Evolutionary conservation across 2,888 invertebrate genomes (phyloP), one percentile per base, ranked within the genome.

Genomic region (Aphelenchoides bicaudatus): DNA sequence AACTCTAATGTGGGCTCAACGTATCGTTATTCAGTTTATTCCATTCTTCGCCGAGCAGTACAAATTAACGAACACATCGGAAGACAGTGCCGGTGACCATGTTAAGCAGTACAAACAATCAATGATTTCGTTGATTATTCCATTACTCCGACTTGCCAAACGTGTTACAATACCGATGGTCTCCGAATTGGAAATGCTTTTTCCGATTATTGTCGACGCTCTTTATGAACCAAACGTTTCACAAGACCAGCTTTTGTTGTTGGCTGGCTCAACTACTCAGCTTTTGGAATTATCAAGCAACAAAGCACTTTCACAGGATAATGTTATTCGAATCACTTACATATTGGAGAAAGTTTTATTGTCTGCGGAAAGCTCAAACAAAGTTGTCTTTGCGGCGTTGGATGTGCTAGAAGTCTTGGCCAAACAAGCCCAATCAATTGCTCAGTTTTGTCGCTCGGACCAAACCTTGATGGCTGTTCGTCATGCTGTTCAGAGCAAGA

Each of bases 21-120:
- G 62, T 54, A 19, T 65, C 13, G 38, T 65, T 23, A 50, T 53
- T 21, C 65, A 65, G 43, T 65, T 67, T 38, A 57, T 65, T 16
- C 63, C 67, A 8, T 16, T 64, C 29, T 65, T 55, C 27, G 54
- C 50, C 10, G 53, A 16, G 51, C n/a, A 19, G 3, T n/a, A n/a
- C n/a, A n/a, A n/a, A n/a, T n/a, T n/a, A n/a, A n/a, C n/a, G n/a
- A n/a, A n/a, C n/a, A n/a, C n/a, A n/a, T n/a, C n/a, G n/a, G n/a
- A n/a, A n/a, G n/a, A n/a, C n/a, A n/a, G n/a, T n/a, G 13, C 0
- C 13, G 49, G 23, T n/a, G 49, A 29, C 63, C n/a, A n/a, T n/a
- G n/a, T n/a, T n/a, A 29, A n/a, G 37, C 21, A 3, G 19, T 21
- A 16, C 27, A 21, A 10, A n/a, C 48, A 37, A 21, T 1, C 53